Evolutionary conservation across 2,113 vertebrate genomes (phyloP).

Genomic region (Fregata magnificens): DNA sequence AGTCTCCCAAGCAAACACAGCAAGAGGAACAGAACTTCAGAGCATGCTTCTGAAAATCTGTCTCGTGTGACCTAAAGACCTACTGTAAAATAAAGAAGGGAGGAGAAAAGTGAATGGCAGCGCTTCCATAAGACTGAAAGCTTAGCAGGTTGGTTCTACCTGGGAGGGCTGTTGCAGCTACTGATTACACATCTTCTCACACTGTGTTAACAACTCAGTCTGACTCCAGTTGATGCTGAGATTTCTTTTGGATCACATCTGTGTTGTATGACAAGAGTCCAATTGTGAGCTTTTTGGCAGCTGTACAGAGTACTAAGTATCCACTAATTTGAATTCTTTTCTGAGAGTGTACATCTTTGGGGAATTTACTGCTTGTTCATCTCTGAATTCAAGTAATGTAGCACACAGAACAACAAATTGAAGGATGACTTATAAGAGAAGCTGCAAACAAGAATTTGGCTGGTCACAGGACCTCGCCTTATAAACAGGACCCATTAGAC

Average conservation of each 20-base stretch:
- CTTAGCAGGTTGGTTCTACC: background rate
- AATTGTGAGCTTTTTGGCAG: conserved; percentile 11
- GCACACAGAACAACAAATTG: background rate
- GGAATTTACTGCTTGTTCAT: conserved; percentile 4
- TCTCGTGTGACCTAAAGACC: background rate
- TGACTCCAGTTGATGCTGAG: background rate
- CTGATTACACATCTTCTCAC: background rate
- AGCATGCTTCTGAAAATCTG: background rate
- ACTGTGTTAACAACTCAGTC: background rate
- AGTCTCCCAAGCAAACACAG: background rate
- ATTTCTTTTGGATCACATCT: conserved; percentile 3
- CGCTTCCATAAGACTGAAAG: background rate
- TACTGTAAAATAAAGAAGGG: background rate
- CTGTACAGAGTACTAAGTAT: background rate
- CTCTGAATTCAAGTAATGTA: background rate
- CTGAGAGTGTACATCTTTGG: background rate
- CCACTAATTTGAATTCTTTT: conserved; percentile 5
- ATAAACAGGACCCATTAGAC: background rate
- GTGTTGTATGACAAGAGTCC: background rate
- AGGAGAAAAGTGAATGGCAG: background rate
- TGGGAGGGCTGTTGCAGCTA: background rate
- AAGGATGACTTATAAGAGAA: background rate
- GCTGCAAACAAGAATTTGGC: background rate
- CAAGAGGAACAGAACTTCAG: background rate
- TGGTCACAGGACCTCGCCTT: background rate